A percentile compares a stretch with the other conserved stretches of the same genome.
These are phyloP conservation scores for Pao palembangensis DNA, from an alignment of 2,113 vertebrate genomes.

Conservation along the genomic window DNA sequence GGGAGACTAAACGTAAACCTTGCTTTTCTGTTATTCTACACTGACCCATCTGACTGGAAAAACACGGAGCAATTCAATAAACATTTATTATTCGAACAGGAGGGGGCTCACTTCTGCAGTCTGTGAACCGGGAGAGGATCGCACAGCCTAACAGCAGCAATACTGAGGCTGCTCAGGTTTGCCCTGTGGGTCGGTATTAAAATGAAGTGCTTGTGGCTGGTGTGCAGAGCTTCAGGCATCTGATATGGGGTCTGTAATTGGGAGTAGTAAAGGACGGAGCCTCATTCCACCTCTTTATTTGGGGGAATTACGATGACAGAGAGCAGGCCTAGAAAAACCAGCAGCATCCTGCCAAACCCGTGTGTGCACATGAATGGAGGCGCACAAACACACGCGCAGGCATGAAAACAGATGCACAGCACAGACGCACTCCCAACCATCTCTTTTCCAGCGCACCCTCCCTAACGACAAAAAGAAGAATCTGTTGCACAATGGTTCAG, in stretches of 20 bases:
- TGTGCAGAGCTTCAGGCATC: constrained; percentile 47
- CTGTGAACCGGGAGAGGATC: constrained; percentile 9
- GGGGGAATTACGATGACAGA: constrained; percentile 64
- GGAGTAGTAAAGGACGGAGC: constrained; percentile 48
- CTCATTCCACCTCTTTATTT: constrained; percentile 62
- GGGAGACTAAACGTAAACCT: constrained; percentile 51
- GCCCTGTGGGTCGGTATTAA: constrained; percentile 42
- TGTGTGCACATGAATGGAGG: constrained; percentile 14
- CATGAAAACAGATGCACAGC: constrained; percentile 16
- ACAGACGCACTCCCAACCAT: constrained; percentile 20
- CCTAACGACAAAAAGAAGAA: constrained; percentile 4
- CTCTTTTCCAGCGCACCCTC: constrained; percentile 28
- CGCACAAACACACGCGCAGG: constrained; percentile 15
- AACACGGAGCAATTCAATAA: constrained; percentile 62
- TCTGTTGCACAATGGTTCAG: constrained; percentile 2
- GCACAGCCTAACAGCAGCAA: constrained; percentile 29
- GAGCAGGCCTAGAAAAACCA: constrained; percentile 44
- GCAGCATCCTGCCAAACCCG: constrained; percentile 40
- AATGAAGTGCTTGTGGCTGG: constrained; percentile 61
- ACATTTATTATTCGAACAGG: constrained; percentile 51
- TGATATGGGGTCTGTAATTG: constrained; percentile 59
- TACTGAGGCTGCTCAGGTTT: constrained; percentile 22
- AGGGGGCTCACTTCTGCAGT: constrained; percentile 24
- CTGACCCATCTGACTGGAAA: constrained; percentile 44
- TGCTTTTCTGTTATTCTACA: constrained; percentile 58